Evolutionary conservation across 2,888 invertebrate species (phyloP), one percentile per base, ranked within the genome.

Genomic region (Athalia cordata): DNA sequence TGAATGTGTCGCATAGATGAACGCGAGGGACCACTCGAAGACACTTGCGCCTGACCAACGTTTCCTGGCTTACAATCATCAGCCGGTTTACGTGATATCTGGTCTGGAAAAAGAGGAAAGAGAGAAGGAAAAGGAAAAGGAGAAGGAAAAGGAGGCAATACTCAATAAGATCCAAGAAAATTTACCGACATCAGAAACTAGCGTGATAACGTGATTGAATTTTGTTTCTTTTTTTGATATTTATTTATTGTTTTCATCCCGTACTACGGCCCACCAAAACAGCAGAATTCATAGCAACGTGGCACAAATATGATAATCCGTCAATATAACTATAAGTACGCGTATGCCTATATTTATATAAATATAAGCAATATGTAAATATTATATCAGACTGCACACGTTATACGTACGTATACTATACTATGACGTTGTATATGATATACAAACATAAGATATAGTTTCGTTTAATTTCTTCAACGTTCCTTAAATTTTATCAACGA

Each of bases 41-140:
- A 68, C 76, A 13, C 78, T 83, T 67, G 81, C 84, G 0, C 79
- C 83, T 57, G 89, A 89, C 50, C 87, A 93, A 82, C 89, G 93
- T 61, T 94, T 94, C 84, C 91, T 94, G 0, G 93, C 94, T 0
- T 91, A 92, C 57, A 93, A 93, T 7, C 92, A 88, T 49, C 88
- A 94, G 15, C 94, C 94, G 0, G 94, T 94, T 68, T 94, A 94
- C 87, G 94, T 94, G 15, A 93, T 94, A 83, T 92, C 94, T 15
- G 93, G 94, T 4, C 92, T 93, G 81, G 94, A 94, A 84, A 94
- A 94, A 83, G 92, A 92, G 13, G 93, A 87, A 47, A 93, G 87
- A 43, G 87, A 86, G 65, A 82, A 84, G 74, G 85, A 84, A 77
- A 83, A 84, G 47, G 78, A 72, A 0, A 13, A 29, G 49, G 93